Percentiles rank a stretch among this genome's conserved stretches.
Evolutionary conservation across 2,888 invertebrate species (phyloP).

Genomic region (Tyria jacobaeae): DNA sequence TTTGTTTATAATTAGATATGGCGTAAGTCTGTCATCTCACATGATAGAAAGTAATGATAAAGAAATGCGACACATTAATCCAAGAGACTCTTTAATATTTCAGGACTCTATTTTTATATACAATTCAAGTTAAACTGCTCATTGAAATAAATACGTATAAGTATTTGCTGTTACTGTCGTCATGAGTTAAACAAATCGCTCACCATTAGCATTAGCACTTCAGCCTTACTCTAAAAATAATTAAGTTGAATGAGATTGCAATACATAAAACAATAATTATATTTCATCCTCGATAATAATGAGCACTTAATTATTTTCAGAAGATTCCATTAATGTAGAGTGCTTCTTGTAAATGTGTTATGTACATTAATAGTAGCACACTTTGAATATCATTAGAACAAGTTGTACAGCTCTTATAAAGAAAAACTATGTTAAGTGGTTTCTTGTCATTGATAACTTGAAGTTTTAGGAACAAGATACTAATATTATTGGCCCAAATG

Average conservation of each 20-base stretch:
- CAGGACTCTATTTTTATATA: no score
- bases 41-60: no score
- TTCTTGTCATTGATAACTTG: constrained; percentile 6
- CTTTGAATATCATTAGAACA: constrained; percentile 18
- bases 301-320: constrained; percentile 52
- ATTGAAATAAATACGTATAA: no score
- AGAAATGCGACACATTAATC: no score
- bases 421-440: not conserved
- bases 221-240: constrained; percentile 46
- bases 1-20: no score
- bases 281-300: constrained; percentile 56
- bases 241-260: constrained; percentile 62
- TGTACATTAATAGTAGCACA: constrained; percentile 19
- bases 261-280: constrained; percentile 61
- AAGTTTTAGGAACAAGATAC: not conserved
- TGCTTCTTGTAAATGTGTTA: constrained; percentile 39
- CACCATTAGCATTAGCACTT: constrained; percentile 15
- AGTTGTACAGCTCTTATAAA: constrained; percentile 5
- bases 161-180: not conserved
- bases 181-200: not conserved
- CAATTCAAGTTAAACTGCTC: no score
- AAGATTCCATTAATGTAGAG: constrained; percentile 53
- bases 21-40: no score
- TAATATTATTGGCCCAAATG: no score
- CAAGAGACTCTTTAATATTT: no score